phyloP scores from a whole-genome alignment of 2,113 vertebrate species.

The Corythornis madagascariensis region DNA sequence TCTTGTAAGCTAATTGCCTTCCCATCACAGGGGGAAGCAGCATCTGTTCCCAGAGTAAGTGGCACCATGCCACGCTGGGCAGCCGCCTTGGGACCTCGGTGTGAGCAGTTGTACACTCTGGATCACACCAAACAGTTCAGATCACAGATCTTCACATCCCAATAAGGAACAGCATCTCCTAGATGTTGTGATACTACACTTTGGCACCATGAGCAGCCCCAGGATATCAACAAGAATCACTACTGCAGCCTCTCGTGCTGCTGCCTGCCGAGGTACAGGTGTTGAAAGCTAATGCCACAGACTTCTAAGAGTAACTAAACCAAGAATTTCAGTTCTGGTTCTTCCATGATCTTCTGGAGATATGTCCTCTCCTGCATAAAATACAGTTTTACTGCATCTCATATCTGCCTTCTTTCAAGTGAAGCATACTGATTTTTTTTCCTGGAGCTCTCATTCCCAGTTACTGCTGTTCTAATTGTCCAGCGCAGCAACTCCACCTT shows the following conservation, averaged over 20 bases:
- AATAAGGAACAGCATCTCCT: not conserved
- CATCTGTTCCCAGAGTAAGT: not conserved
- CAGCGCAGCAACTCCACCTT: not conserved
- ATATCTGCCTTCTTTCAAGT: not conserved
- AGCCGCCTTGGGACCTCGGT: not conserved
- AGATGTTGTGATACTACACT: not conserved
- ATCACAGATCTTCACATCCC: not conserved
- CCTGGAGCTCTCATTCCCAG: not conserved
- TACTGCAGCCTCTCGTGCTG: not conserved
- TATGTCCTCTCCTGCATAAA: not conserved
- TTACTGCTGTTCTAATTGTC: not conserved
- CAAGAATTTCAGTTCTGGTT: not conserved
- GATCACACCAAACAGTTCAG: not conserved
- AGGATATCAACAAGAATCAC: not conserved
- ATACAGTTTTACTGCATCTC: not conserved
- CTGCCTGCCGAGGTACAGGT: not conserved
- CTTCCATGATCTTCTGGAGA: not conserved
- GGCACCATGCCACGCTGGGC: not conserved
- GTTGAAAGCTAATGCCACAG: not conserved
- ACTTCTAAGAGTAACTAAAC: not conserved
- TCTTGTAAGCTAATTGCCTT: not conserved
- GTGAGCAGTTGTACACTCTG: not conserved
- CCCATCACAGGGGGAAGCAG: constrained; percentile 7
- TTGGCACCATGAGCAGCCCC: not conserved
- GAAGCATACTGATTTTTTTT: not conserved